Evolutionary conservation across 2,797 vertebrate genomes (phyloP).

Genomic region (Heliangelus exortis): DNA sequence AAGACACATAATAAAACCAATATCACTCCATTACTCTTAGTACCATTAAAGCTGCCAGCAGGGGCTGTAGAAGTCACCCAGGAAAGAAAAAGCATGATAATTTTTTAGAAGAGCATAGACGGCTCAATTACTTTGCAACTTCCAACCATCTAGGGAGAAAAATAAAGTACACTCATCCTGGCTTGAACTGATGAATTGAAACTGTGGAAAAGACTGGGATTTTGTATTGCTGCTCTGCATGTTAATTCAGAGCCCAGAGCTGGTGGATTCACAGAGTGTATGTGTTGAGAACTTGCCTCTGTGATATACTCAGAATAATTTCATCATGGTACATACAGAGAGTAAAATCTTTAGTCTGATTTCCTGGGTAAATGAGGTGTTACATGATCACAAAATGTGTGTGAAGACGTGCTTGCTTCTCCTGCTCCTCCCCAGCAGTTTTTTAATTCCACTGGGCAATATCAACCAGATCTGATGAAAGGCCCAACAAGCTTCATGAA

Average conservation of each 20-base stretch:
- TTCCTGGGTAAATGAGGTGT: neutral
- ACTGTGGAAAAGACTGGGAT: neutral
- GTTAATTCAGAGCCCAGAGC: conserved; percentile 32
- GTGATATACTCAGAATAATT: neutral
- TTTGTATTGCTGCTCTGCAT: conserved; percentile 39
- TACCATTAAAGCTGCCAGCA: conserved; percentile 31
- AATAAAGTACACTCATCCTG: conserved; percentile 39
- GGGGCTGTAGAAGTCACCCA: conserved; percentile 37
- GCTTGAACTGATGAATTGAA: conserved; percentile 59
- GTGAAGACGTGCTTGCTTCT: neutral
- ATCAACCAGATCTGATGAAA: neutral
- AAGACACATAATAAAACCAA: conserved; percentile 34
- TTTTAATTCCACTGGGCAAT: neutral
- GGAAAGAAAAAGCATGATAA: conserved; percentile 38
- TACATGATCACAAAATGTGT: neutral
- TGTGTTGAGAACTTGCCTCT: neutral
- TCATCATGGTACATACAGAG: neutral
- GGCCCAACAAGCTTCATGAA: neutral
- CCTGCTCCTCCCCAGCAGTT: neutral
- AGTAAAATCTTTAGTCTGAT: neutral
- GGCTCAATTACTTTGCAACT: conserved; percentile 60
- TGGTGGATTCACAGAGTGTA: neutral
- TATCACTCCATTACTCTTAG: conserved; percentile 22
- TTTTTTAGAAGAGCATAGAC: conserved; percentile 53
- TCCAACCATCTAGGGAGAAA: conserved; percentile 55